These are phyloP conservation scores for Clunio marinus DNA, from an alignment of 2,888 invertebrate genomes.

Conservation along the genomic window DNA sequence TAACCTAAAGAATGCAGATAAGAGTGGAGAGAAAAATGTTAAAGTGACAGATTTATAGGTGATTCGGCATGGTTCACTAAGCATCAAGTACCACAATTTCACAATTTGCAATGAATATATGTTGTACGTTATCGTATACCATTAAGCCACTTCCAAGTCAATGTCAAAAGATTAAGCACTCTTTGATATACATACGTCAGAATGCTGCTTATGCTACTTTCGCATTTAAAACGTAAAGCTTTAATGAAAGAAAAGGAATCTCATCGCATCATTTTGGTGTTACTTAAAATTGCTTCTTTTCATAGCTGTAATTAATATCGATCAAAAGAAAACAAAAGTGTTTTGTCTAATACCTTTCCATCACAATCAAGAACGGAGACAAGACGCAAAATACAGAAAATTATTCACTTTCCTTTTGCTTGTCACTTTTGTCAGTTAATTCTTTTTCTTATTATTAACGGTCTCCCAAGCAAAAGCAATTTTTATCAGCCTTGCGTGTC, in stretches of 20 bases:
- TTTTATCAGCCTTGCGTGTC: neutral
- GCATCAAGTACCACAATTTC: neutral
- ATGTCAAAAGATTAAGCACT: neutral
- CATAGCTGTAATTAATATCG: neutral
- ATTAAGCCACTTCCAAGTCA: neutral
- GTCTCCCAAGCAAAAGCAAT: neutral
- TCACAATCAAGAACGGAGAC: neutral
- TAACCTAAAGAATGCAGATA: no score
- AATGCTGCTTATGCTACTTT: neutral
- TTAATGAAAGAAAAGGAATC: no score
- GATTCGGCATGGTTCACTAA: neutral
- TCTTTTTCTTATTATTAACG: neutral
- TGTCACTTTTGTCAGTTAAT: slow-evolving; percentile 10
- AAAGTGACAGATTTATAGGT: neutral
- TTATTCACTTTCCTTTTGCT: neutral
- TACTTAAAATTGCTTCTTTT: neutral
- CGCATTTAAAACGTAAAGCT: no score
- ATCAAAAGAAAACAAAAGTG: neutral
- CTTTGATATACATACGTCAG: neutral
- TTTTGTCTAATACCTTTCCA: slow-evolving; percentile 15
- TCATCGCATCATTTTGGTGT: neutral
- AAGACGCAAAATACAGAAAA: no score
- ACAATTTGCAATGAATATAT: no score
- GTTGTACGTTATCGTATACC: no score
- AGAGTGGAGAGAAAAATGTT: no score